Percentiles rank a stretch among this genome's conserved stretches.
These are phyloP conservation scores for Mellivora capensis DNA, from an alignment of 2,113 vertebrate species.

Conservation along the genomic window DNA sequence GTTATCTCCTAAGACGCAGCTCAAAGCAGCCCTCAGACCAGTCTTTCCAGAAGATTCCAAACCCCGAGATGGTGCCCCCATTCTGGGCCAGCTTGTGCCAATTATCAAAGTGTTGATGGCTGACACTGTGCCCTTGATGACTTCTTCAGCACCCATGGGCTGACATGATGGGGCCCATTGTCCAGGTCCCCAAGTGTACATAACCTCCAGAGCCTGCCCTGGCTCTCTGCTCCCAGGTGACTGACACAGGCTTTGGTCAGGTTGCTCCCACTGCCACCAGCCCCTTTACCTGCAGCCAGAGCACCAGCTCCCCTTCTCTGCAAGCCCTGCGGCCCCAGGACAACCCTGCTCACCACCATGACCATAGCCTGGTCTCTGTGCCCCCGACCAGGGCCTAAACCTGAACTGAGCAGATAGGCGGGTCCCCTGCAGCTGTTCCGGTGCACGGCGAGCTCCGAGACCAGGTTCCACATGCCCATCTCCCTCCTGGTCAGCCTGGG, in stretches of 20 bases:
- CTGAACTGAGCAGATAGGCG: not conserved
- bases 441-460: not conserved
- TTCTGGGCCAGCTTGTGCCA: not conserved
- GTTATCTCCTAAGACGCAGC: not conserved
- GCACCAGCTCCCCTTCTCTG: not conserved
- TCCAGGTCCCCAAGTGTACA: not conserved
- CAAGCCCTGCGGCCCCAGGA: not conserved
- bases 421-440: not conserved
- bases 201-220: not conserved
- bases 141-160: not conserved
- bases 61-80: not conserved
- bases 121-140: not conserved
- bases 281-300: not conserved
- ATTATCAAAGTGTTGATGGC: not conserved
- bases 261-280: no score
- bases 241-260: rapidly evolving
- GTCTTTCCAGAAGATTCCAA: not conserved
- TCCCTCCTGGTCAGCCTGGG: not conserved
- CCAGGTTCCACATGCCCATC: no score
- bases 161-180: no score
- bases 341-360: not conserved
- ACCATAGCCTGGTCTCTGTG: not conserved
- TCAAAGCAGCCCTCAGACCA: not conserved
- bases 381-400: not conserved
- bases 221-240: not conserved